Base-by-base conservation (phyloP, 2,113 vertebrate species). In the Myotis yumanensis region DNA sequence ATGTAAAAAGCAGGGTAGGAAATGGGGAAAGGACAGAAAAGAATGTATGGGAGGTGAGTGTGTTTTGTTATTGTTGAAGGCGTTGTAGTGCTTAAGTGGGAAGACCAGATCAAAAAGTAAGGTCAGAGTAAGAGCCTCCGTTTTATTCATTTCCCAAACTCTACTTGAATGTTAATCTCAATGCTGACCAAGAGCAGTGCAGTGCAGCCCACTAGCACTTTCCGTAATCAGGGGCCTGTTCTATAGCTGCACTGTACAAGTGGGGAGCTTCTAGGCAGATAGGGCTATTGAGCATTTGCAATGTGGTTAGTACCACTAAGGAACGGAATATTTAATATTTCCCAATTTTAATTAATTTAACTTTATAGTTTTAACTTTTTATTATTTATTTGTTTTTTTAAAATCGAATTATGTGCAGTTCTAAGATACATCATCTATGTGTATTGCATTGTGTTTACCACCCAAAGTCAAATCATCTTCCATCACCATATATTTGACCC, bases 211-310 rank as follows among this genome's bases (percentile, higher is more conserved):
- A 32, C 5, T 0, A 62, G 83, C 62, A 62, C 11, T 11, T 23
- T 32, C 16, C 46, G 2, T 18, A 28, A 17, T 4, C 5, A 25
- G 12, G 3, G 4, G 22, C 17, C 40, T 72, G 18, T 37, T 37
- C 75, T 32, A 0, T 0, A 8, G n/a, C 5, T 54, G 16, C 17
- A 4, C 5, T 2, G 22, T 1, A 10, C 28, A 11, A 10, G 0
- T 52, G 62, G 17, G 30, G 3, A 37, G 10, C n/a, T 32, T 28
- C 11, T 28, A 11, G 28, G 7, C 35, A 40, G 7, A 5, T 7
- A 15, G 2, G 30, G 32, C n/a, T 59, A n/a, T 14, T 17, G 48
- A 91, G 14, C 15, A 71, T 30, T 20, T 22, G 18, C 20, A 30
- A 22, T 3, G 14, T 43, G 62, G 25, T n/a, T 35, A 80, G 43